Evolutionary conservation across 2,888 invertebrate species (phyloP).

Genomic region (Leucophenga maculata): DNA sequence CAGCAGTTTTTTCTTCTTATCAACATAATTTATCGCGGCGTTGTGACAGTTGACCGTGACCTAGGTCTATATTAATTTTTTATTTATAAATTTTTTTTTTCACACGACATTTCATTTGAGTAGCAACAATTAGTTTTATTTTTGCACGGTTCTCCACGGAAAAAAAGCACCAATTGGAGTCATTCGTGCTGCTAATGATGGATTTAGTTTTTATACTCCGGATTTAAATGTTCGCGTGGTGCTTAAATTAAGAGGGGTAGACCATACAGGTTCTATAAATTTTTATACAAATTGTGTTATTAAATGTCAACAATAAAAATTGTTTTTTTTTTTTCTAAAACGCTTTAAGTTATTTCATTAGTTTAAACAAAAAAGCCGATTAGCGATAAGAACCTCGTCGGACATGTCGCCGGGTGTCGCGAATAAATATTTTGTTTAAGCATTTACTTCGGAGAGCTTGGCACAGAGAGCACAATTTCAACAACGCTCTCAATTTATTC

Average conservation of each 20-base stretch:
- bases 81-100: too few species aligned
- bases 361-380: constrained; percentile 5
- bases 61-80: not conserved
- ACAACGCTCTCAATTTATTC: too few species aligned
- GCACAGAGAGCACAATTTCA: too few species aligned
- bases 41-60: constrained; percentile 18
- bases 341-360: constrained; percentile 4
- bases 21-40: constrained; percentile 37
- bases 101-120: too few species aligned
- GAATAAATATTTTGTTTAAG: too few species aligned
- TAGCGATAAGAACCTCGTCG: not conserved
- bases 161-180: not conserved
- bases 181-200: constrained; percentile 10
- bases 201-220: not conserved
- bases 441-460: too few species aligned
- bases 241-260: not conserved
- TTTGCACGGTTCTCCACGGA: not conserved
- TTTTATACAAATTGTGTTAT: not conserved
- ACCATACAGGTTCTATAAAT: not conserved
- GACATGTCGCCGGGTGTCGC: too few species aligned
- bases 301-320: too few species aligned
- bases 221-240: not conserved
- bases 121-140: too few species aligned
- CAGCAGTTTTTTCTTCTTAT: constrained; percentile 40
- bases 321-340: not conserved